Base-by-base conservation (phyloP, 1,140 invertebrate genomes). In the Drosophila nasuta region DNA sequence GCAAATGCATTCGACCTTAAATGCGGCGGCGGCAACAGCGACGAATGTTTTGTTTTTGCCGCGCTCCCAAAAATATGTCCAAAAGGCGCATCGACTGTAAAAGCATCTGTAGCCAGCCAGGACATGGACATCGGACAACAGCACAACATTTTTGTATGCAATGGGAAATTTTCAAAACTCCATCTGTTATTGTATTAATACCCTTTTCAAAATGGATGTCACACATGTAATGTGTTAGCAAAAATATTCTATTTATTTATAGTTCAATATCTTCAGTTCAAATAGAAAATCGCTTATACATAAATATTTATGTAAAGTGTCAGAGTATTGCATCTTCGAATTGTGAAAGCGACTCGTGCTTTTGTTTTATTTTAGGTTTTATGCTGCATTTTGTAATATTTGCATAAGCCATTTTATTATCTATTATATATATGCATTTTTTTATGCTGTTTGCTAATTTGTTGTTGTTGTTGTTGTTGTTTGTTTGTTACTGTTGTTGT, bases 351-450 rank as follows among this genome's bases (percentile, higher is more conserved):
- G 4, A 56, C 35, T 8, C 1, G 1, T 1, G 7, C 45, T 45
- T 45, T 28, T 6, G 33, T 13, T 38, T 51, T 25, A 49, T 20
- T 20, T 51, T 11, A 7, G 33, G 46, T 33, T 46, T 35, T 11
- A 25, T 56, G 15, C 41, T 77, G 54, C 62, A 69, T 85, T 83
- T 80, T 60, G 70, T 62, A 51, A 73, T 83, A 88, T 88, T 89
- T 85, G 77, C 85, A 81, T 85, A 88, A 88, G 85, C 85, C 68
- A 73, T 88, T 88, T 89, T 83, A 89, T 85, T 89, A 88, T 88
- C 79, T 85, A 81, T 66, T 81, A 75, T 58, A 70, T 66, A 11
- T 57, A 43, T 48, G 30, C 25, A 46, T 74, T 75, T 70, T 65
- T 76, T 65, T 60, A 8, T 43, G 8, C 5, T 11, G 11, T 46